Evolutionary conservation across 2,113 vertebrate species (phyloP), one percentile per base, ranked within the genome.

Genomic region (Todiramphus chloris): DNA sequence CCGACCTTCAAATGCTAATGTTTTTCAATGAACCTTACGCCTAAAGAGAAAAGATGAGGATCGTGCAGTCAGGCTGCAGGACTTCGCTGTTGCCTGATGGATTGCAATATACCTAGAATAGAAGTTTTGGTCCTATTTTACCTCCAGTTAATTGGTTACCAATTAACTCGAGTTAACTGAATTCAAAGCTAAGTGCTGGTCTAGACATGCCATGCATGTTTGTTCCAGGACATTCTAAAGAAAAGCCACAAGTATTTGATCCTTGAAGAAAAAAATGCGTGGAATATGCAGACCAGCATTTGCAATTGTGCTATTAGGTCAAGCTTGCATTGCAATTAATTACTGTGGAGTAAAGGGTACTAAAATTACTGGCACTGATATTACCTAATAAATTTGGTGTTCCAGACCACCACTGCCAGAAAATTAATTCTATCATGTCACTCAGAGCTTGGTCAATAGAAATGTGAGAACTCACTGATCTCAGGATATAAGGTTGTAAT

Each of bases 161-260:
- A 89, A 96, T 96, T 97, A 97, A 97, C 96, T 94, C 74, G 66
- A 92, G 95, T 95, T 96, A 96, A 95, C 73, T 0, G 9, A 96
- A 96, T 89, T 91, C 91, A 91, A n/a, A 1, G 3, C 46, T 89
- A 93, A 95, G 35, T 84, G 67, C 92, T 93, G 94, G 94, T 91
- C 95, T 95, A 96, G 94, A 96, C 95, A 96, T 94, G 89, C 91
- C 95, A 93, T 62, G 89, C 66, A 85, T 92, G 84, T 94, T 96
- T 97, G 83, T 94, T 94, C 74, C 93, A 94, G 89, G 94, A 77
- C 89, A 94, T 82, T 93, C 94, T 96, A 59, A 94, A 93, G 81
- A 79, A 92, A 96, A 96, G 76, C 95, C 95, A 91, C 94, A 97
- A 91, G 55, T 70, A 94, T 96, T 94, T 82, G 80, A 37, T 93